Conservation (phyloP, 2,113 vertebrate species). For the Dasypus novemcinctus region DNA sequence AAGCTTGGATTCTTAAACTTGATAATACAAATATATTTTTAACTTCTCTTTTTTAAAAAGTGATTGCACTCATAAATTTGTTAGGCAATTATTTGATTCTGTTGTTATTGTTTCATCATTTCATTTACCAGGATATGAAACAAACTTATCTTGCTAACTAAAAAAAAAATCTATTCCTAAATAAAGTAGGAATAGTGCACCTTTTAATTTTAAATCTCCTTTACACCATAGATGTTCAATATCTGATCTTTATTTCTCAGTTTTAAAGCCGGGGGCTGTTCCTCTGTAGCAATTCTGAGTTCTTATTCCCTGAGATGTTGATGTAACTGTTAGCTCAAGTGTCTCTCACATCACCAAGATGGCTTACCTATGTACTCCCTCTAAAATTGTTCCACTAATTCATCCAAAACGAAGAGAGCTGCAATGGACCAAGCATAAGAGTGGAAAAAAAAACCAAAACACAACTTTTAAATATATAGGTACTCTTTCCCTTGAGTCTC, state of each 20-base stretch:
- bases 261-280: not conserved
- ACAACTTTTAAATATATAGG: not conserved
- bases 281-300: not conserved
- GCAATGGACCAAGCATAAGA: fast-evolving
- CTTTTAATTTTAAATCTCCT: not conserved
- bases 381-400: not conserved
- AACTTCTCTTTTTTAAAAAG: not conserved
- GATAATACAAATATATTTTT: not conserved
- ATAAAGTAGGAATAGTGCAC: not conserved
- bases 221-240: not conserved
- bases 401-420: not conserved
- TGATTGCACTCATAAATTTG: not conserved
- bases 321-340: not conserved
- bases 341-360: not conserved
- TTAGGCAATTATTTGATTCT: not conserved
- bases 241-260: not conserved
- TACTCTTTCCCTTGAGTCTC: not conserved
- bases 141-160: not conserved
- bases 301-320: not conserved
- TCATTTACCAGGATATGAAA: not conserved
- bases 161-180: not conserved
- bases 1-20: not conserved
- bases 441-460: not conserved
- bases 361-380: not conserved
- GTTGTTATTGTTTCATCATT: not conserved